A percentile compares a stretch with the other conserved stretches of the same genome.
phyloP scores from a whole-genome alignment of 2,888 invertebrate genomes.

The Abrostola tripartita region DNA sequence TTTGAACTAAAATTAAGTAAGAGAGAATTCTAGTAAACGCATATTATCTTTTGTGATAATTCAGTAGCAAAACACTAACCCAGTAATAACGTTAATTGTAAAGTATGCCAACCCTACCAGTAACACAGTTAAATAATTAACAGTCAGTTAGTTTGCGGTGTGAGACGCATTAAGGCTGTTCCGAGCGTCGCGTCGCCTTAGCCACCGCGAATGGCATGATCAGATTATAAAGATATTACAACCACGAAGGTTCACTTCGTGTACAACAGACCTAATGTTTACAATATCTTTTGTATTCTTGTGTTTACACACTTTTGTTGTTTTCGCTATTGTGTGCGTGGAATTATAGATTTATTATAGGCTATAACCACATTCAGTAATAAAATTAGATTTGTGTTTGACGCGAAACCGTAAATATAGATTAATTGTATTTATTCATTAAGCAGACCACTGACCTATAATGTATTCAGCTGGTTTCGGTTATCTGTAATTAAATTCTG shows the following conservation, averaged over 20 bases:
- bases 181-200: constrained; percentile 50
- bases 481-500: constrained; percentile 28
- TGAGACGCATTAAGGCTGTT: constrained; percentile 72
- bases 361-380: not conserved
- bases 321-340: not conserved
- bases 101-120: constrained; percentile 40
- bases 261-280: constrained; percentile 10
- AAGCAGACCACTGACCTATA: constrained; percentile 24
- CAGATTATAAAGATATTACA: constrained; percentile 58
- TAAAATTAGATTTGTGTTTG: not conserved
- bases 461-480: constrained; percentile 34
- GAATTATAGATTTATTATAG: not conserved
- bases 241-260: constrained; percentile 35
- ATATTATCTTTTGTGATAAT: too few species aligned
- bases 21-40: too few species aligned
- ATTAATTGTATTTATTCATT: constrained; percentile 19
- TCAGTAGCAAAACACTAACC: constrained; percentile 3
- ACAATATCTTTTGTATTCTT: not conserved
- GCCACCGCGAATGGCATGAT: constrained; percentile 28
- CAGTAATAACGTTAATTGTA: constrained; percentile 13
- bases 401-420: not conserved
- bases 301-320: not conserved
- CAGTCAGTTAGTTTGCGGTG: constrained; percentile 75
- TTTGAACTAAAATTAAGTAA: too few species aligned
- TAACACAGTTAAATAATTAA: constrained; percentile 80